These are phyloP conservation scores for Drosophila kokeensis DNA, from an alignment of 2,888 invertebrate species.

Conservation along the genomic window DNA sequence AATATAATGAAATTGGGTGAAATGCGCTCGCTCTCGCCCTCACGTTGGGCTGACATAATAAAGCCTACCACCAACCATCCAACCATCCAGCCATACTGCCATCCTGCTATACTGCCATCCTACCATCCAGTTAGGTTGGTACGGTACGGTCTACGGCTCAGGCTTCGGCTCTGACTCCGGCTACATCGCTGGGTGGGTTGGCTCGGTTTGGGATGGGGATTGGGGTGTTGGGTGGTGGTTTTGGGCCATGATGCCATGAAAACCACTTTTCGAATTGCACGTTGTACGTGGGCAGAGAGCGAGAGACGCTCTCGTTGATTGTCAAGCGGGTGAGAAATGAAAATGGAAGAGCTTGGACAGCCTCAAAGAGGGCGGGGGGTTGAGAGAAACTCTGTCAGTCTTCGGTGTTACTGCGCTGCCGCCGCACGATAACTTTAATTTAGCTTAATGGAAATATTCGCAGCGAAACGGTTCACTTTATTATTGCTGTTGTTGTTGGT, in stretches of 20 bases:
- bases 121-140: conserved; percentile 44
- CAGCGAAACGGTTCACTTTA: conserved; percentile 36
- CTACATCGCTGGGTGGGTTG: conserved; percentile 29
- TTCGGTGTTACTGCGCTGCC: conserved; percentile 65
- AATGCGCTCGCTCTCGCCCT: conserved; percentile 60
- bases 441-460: conserved; percentile 78
- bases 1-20: conserved; percentile 83
- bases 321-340: conserved; percentile 69
- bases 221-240: conserved; percentile 50
- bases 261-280: conserved; percentile 82
- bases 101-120: conserved; percentile 5
- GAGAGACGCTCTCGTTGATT: conserved; percentile 58
- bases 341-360: conserved; percentile 69
- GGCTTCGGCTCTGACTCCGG: conserved; percentile 12
- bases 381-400: conserved; percentile 28
- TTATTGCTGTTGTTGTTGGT: conserved; percentile 21
- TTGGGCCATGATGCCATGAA: conserved; percentile 67
- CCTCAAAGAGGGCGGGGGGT: conserved; percentile 15
- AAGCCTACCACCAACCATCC: conserved; percentile 68
- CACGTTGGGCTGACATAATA: conserved; percentile 76
- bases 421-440: conserved; percentile 78
- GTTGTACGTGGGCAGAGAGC: conserved; percentile 65
- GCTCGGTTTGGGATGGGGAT: conserved; percentile 8
- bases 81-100: not conserved
- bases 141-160: conserved; percentile 28